Evolutionary conservation across 37 sponge, comb jelly and placozoan genomes (phyloP).

Genomic region (Cliona cf. orientalis): DNA sequence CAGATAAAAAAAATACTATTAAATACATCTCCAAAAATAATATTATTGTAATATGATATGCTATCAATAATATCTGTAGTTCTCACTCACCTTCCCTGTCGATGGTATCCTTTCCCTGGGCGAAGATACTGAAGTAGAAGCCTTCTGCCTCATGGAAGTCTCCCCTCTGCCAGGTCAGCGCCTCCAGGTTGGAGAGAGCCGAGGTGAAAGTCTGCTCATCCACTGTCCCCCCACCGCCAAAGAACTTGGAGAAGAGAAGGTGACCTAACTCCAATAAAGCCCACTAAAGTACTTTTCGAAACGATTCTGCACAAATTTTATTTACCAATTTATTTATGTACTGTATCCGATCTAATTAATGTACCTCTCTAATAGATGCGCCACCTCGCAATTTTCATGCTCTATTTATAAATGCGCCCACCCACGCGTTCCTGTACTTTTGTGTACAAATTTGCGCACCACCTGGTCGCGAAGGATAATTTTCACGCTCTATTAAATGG

Average conservation of each 20-base stretch:
- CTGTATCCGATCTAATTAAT: too few relatives aligned
- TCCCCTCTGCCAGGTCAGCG: background rate
- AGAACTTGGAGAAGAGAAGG: slow-evolving; percentile 40
- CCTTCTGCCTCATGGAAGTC: slow-evolving; percentile 20
- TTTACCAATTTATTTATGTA: background rate
- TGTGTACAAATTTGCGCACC: background rate
- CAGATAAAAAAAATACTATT: too few relatives aligned
- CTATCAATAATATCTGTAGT: too few relatives aligned
- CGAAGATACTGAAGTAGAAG: slow-evolving; percentile 28
- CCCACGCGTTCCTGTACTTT: too few relatives aligned
- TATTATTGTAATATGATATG: too few relatives aligned
- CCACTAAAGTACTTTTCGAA: slow-evolving; percentile 57
- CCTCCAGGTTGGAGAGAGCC: background rate
- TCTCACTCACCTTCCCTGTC: slow-evolving; percentile 19
- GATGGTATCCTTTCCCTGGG: slow-evolving; percentile 26
- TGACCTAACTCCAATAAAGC: slow-evolving; percentile 55
- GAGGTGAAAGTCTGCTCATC: slow-evolving; percentile 19
- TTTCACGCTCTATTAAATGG: background rate
- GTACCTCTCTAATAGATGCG: too few relatives aligned
- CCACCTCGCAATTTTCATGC: too few relatives aligned
- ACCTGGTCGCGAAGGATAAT: too few relatives aligned
- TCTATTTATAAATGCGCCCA: too few relatives aligned
- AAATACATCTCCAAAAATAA: too few relatives aligned
- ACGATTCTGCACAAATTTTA: slow-evolving; percentile 21
- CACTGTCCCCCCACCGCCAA: background rate